These are phyloP conservation scores for Entomyzon cyanotis DNA, from an alignment of 2,113 vertebrate genomes.

Conservation along the genomic window DNA sequence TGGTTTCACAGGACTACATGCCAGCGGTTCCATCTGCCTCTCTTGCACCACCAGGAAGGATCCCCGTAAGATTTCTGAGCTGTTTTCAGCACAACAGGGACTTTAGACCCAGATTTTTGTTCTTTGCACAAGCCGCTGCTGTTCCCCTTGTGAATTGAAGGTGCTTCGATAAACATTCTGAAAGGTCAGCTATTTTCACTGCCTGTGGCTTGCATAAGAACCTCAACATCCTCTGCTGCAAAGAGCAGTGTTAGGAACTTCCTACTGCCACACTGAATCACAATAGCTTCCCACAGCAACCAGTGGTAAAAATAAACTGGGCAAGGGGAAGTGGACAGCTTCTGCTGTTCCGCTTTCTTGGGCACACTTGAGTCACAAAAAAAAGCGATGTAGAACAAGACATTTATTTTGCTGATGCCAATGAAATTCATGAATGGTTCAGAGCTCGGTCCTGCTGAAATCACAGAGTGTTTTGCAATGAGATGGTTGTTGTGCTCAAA, in stretches of 20 bases:
- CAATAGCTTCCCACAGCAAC: slow-evolving; percentile 60
- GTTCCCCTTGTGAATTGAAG: not conserved
- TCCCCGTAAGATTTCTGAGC: not conserved
- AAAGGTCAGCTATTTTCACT: slow-evolving; percentile 62
- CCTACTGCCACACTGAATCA: slow-evolving; percentile 56
- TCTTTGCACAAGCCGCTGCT: not conserved
- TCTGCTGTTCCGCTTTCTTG: slow-evolving; percentile 51
- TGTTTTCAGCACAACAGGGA: not conserved
- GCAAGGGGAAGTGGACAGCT: slow-evolving; percentile 45
- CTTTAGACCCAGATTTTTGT: not conserved
- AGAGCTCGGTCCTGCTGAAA: not conserved
- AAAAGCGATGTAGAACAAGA: not conserved
- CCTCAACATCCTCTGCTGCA: slow-evolving; percentile 53
- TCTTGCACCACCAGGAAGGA: not conserved
- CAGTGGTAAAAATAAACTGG: slow-evolving; percentile 46
- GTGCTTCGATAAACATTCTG: slow-evolving; percentile 13
- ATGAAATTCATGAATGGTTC: not conserved
- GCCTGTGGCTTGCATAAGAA: slow-evolving; percentile 45
- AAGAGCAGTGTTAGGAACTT: slow-evolving; percentile 29
- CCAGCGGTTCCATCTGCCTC: not conserved
- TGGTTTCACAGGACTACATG: not conserved
- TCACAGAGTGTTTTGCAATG: not conserved
- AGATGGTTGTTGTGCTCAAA: not conserved
- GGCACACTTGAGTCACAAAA: slow-evolving; percentile 44
- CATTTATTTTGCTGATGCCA: slow-evolving; percentile 39